Conservation (phyloP, 2,797 vertebrate genomes). For the Thaleichthys pacificus region DNA sequence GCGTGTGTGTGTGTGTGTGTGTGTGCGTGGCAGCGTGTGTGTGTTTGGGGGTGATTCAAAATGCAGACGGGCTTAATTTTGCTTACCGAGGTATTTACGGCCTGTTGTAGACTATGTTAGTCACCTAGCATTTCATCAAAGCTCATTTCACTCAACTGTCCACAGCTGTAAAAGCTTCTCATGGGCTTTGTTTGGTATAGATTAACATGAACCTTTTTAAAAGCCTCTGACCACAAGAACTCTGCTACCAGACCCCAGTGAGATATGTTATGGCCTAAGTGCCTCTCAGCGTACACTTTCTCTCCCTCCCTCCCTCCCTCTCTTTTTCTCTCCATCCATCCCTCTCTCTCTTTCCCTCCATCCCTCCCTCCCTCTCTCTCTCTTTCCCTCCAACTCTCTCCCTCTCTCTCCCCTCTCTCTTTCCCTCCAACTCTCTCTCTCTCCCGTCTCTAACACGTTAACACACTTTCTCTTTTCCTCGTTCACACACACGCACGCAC, state of each 20-base stretch:
- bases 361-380: neutral
- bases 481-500: neutral
- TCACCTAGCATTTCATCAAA: slow-evolving; percentile 77
- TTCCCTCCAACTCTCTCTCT: neutral
- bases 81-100: slow-evolving; percentile 71
- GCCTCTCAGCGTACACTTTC: slow-evolving; percentile 74
- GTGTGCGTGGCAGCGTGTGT: neutral
- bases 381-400: neutral
- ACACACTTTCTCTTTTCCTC: neutral
- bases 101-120: slow-evolving; percentile 63
- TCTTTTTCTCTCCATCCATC: neutral
- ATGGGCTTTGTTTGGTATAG: slow-evolving; percentile 67
- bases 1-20: neutral
- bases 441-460: neutral
- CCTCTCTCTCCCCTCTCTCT: neutral
- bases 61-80: slow-evolving; percentile 45
- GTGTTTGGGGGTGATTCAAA: neutral
- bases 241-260: slow-evolving; percentile 60
- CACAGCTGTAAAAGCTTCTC: slow-evolving; percentile 70
- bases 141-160: slow-evolving; percentile 74
- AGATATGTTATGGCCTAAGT: slow-evolving; percentile 78
- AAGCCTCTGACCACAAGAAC: slow-evolving; percentile 80
- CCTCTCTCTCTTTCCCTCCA: neutral
- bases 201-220: slow-evolving; percentile 85
- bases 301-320: neutral